Evolutionary conservation across 1,140 invertebrate species (phyloP).

Genomic region (Physella acuta): DNA sequence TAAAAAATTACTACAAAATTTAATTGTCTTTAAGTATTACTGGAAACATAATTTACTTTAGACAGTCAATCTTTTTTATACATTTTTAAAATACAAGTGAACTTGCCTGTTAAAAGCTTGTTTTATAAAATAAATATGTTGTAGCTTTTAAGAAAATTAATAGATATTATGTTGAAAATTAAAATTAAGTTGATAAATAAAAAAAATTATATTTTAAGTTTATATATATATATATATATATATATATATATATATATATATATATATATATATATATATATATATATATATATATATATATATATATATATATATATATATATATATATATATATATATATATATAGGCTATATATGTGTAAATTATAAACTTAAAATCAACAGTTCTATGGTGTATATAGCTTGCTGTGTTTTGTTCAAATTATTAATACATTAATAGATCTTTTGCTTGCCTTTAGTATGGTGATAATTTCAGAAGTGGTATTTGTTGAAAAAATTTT

Average conservation of each 20-base stretch:
- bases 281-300: conserved; percentile 5
- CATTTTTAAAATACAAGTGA: no score
- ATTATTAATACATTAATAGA: background rate
- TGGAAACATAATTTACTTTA: no score
- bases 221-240: no score
- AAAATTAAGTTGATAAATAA: no score
- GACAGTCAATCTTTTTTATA: no score
- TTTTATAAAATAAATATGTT: no score
- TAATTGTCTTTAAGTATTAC: no score
- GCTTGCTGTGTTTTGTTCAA: background rate
- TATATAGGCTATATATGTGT: conserved; percentile 1
- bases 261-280: conserved; percentile 5
- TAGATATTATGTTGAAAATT: no score
- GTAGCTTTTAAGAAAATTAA: no score
- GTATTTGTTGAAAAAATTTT: background rate
- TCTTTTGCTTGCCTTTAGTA: background rate
- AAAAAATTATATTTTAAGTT: no score
- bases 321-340: conserved; percentile 5
- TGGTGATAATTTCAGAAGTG: background rate
- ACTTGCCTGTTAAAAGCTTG: no score
- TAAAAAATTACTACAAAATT: no score
- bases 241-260: conserved; percentile 5
- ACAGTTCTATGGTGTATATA: background rate
- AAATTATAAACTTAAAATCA: background rate
- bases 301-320: conserved; percentile 5